Conservation (phyloP, 1,140 invertebrate genomes). For the Homarus americanus region DNA sequence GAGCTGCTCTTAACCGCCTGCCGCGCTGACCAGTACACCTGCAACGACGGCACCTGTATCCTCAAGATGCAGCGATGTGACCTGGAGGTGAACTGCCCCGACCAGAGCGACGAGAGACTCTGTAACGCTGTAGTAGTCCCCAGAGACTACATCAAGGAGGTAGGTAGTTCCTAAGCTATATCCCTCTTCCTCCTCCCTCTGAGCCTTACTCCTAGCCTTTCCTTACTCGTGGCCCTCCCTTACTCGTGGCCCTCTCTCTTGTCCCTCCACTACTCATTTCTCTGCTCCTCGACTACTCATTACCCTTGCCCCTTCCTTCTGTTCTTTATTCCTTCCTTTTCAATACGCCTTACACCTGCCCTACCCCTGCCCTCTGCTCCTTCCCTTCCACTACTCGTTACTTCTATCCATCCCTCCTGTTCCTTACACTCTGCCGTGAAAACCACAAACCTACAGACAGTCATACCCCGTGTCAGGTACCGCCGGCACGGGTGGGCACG, state of each 20-base stretch:
- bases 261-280: too few species aligned
- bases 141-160: constrained; percentile 68
- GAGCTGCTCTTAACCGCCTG: constrained; percentile 64
- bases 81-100: constrained; percentile 80
- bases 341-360: too few species aligned
- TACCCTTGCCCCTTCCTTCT: not conserved
- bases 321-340: too few species aligned
- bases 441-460: too few species aligned
- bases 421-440: too few species aligned
- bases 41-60: constrained; percentile 76
- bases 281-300: not conserved
- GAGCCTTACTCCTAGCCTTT: too few species aligned
- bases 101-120: constrained; percentile 78
- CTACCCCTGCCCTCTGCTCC: too few species aligned
- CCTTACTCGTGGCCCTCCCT: too few species aligned
- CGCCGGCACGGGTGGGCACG: constrained; percentile 62
- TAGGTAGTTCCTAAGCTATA: not conserved
- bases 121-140: constrained; percentile 68
- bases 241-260: too few species aligned
- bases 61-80: constrained; percentile 78
- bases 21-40: constrained; percentile 75
- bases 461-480: constrained; percentile 42
- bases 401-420: not conserved
- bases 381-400: too few species aligned
- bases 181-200: too few species aligned